These are phyloP conservation scores for Cisticola juncidis DNA, from an alignment of 2,113 vertebrate genomes.

Conservation along the genomic window DNA sequence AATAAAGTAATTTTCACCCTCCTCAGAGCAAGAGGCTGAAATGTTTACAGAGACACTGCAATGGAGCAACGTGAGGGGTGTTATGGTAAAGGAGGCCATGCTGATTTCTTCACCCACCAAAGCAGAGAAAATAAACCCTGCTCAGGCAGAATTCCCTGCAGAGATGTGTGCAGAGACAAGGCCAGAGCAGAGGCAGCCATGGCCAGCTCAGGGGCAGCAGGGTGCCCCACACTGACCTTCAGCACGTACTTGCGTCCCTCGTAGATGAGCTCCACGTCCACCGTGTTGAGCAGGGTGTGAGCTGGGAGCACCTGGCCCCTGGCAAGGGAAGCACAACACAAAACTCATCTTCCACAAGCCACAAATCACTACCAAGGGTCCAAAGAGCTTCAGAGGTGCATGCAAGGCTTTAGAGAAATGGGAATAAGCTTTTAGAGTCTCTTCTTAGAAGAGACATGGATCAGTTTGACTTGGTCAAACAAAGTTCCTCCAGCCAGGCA, in stretches of 20 bases:
- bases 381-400: not conserved
- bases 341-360: not conserved
- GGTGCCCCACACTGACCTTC: constrained; percentile 66
- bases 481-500: not conserved
- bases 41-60: not conserved
- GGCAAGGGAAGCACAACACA: constrained; percentile 51
- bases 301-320: constrained; percentile 96
- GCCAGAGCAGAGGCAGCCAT: not conserved
- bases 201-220: not conserved
- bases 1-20: not conserved
- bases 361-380: not conserved
- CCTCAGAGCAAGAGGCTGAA: not conserved
- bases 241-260: constrained; percentile 93
- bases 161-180: not conserved
- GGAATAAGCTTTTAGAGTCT: not conserved
- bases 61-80: fast-evolving
- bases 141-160: not conserved
- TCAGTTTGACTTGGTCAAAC: not conserved
- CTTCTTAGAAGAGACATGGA: fast-evolving
- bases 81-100: fast-evolving
- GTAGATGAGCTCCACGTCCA: constrained; percentile 95
- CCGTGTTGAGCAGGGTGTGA: constrained; percentile 93
- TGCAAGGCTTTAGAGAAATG: not conserved
- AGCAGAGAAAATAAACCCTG: not conserved
- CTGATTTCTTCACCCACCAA: not conserved